Base-by-base conservation (phyloP, 2,113 vertebrate species). In the Saccopteryx bilineata region DNA sequence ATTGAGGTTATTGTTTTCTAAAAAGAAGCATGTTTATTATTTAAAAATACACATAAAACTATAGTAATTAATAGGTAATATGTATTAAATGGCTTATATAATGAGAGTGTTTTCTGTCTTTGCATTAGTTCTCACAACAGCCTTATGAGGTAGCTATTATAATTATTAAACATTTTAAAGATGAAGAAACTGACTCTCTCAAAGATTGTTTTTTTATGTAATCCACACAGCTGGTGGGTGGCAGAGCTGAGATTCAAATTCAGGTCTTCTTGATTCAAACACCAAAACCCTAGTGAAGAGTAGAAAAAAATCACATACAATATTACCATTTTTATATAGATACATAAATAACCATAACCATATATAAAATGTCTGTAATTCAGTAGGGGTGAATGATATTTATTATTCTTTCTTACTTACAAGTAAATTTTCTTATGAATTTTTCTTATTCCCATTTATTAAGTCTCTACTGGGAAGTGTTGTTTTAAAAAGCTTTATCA, bases 401-500 rank as follows among this genome's bases (percentile, higher is more conserved):
- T 91, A 87, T 28, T 94, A 46, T 80, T 52, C 58, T 66, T 93
- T 86, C 39, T 72, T 82, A 93, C 8, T 61, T 83, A 58, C 86
- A 65, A 93, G 31, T 87, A 66, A 72, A 50, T 56, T 96, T 85
- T 75, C 31, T 50, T 82, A 39, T 82, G 52, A 24, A 7, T 92
- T 76, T 9, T 2, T 75, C 61, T 26, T 56, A 39, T 61, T 76
- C 12, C 63, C 63, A 83, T 31, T 61, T 79, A 83, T 68, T 5
- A 91, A 91, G 15, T 21, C 19, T 71, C 69, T 75, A 78, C 12
- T 76, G 31, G 23, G 46, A 95, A 79, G 26, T 31, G 18, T 68
- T 89, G 61, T 95, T 93, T 86, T n/a, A 14, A 31, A 74, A 79
- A 94, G 81, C 33, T 39, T 91, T 14, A 69, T 85, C 19, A 90